Conservation (phyloP, 2,113 vertebrate genomes). For the Bombycilla garrulus region DNA sequence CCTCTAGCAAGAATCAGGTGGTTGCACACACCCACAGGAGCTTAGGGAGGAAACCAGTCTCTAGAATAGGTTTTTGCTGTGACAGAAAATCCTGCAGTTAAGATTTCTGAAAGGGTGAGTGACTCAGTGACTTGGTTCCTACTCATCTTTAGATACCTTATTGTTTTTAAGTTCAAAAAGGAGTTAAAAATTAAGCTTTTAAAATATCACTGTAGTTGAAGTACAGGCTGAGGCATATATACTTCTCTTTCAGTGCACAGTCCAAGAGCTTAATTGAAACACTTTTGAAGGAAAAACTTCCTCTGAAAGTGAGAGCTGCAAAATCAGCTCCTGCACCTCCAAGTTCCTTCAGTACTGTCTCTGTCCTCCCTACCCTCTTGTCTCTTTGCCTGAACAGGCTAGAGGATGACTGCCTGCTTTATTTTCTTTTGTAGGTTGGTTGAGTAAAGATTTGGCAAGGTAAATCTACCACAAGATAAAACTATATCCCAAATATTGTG, state of each 20-base stretch:
- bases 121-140: not conserved
- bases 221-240: not conserved
- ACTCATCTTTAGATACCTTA: not conserved
- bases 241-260: not conserved
- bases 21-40: not conserved
- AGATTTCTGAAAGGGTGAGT: not conserved
- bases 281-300: not conserved
- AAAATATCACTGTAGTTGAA: not conserved
- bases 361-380: not conserved
- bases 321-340: not conserved
- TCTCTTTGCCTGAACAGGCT: not conserved
- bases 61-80: not conserved
- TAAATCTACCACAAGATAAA: not conserved
- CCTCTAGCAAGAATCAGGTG: not conserved
- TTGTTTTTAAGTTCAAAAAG: not conserved
- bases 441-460: not conserved
- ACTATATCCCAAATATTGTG: slow-evolving; percentile 9
- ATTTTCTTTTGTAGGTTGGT: not conserved
- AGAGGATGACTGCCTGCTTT: not conserved
- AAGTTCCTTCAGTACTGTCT: not conserved
- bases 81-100: not conserved
- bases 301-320: not conserved
- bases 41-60: not conserved
- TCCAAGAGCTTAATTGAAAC: not conserved
- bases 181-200: not conserved